Percentiles rank a stretch among this genome's conserved stretches.
These are phyloP conservation scores for Glyptemys insculpta DNA, from an alignment of 2,797 vertebrate genomes.

Conservation along the genomic window DNA sequence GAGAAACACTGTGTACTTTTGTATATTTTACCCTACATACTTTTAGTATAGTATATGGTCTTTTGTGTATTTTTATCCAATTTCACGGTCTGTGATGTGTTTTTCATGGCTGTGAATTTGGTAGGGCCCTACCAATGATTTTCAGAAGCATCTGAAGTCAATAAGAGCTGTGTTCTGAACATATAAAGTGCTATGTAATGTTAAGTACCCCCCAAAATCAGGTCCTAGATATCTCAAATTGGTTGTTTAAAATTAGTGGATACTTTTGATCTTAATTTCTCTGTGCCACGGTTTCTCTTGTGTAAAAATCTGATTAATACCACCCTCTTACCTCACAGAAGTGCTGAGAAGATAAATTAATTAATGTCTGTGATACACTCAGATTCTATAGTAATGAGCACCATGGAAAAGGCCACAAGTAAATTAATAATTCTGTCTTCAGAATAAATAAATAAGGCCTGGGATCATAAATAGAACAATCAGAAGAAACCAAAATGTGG, in stretches of 20 bases:
- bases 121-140: no score
- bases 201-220: not conserved
- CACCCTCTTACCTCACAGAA: not conserved
- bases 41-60: no score
- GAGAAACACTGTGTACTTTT: no score
- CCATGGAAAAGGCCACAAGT: not conserved
- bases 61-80: no score
- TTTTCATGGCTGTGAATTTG: no score
- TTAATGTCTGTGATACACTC: not conserved
- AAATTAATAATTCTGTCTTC: not conserved
- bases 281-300: not conserved
- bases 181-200: not conserved
- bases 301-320: not conserved
- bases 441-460: not conserved
- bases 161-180: no score
- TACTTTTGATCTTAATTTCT: not conserved
- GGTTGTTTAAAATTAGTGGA: not conserved
- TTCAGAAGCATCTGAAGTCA: no score
- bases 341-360: not conserved
- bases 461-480: not conserved
- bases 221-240: not conserved
- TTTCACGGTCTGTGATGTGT: no score
- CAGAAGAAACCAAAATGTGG: not conserved
- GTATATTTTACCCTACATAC: no score
- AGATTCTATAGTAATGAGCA: not conserved